Evolutionary conservation across 2,888 invertebrate species (phyloP), one percentile per base, ranked within the genome.

Genomic region (Drosophila austrosaltans): DNA sequence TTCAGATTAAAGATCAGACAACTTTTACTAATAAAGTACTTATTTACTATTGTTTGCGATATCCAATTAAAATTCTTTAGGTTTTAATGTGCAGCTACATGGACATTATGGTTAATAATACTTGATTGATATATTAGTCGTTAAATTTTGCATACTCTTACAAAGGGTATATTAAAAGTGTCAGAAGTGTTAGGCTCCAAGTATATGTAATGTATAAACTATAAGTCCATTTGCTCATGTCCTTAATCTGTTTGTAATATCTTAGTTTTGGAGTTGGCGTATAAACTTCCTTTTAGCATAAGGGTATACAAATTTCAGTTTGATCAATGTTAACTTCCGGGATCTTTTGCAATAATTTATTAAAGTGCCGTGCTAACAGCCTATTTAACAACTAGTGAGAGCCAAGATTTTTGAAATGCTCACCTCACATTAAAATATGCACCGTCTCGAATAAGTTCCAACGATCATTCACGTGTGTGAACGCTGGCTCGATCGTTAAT

Each of bases 351-450:
- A 2, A 48, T 48, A 48, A 48, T 22, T 48, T 25, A 40, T 40
- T 63, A 71, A 60, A 65, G 48, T 70, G 59, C 39, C 20, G 8
- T 20, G 65, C 20, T 71, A 71, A 70, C 65, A 48, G 65, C 8
- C 71, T 70, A 71, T 65, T 71, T 71, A 48, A 39, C 40, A 28
- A 40, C 30, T 5, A 59, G 71, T 71, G 65, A 65, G 60, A 65
- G 70, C 22, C n/a, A 36, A 48, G 48, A 48, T 48, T 25, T 48
- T 48, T 48, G 4, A 25, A 48, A 48, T 48, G 48, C 25, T 7
- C 22, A 16, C 48, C 48, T 8, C 1, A 4, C 12, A 25, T 25
- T 48, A 48, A 48, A 48, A 10, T 48, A 48, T 48, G 22, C 25
- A 48, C 44, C 44, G 20, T 20, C 22, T 48, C 44, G 8, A 48